A percentile compares a stretch with the other conserved stretches of the same genome.
Evolutionary conservation across 2,113 vertebrate genomes (phyloP).

Genomic region (Petrocephalus microphthalmus): DNA sequence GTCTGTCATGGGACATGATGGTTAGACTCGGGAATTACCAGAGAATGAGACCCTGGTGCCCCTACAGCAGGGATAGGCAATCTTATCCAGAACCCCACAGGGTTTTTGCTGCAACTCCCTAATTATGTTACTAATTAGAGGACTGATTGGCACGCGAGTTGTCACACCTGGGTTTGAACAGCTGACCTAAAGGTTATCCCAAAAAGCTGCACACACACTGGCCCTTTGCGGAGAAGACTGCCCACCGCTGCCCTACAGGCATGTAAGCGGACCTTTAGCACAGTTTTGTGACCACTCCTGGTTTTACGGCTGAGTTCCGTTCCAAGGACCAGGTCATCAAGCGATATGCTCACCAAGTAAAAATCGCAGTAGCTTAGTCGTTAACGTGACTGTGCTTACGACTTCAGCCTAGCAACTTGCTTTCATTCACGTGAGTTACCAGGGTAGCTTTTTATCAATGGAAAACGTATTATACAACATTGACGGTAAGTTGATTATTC

Average conservation of each 20-base stretch:
- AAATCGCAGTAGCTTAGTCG: neutral
- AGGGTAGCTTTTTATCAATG: neutral
- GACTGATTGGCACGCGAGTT: too few relatives aligned
- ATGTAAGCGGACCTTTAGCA: neutral
- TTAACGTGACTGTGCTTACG: neutral
- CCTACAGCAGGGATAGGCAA: too few relatives aligned
- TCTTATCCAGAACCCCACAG: too few relatives aligned
- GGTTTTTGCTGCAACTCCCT: too few relatives aligned
- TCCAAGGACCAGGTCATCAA: neutral
- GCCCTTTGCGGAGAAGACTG: too few relatives aligned
- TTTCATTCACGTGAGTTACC: neutral
- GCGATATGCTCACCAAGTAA: too few relatives aligned
- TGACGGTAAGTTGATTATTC: neutral
- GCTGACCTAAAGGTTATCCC: too few relatives aligned
- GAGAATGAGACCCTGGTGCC: neutral
- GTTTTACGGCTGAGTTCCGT: neutral
- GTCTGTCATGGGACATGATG: slow-evolving; percentile 51
- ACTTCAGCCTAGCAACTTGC: neutral
- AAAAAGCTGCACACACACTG: too few relatives aligned
- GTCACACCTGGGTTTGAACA: too few relatives aligned
- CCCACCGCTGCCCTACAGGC: neutral
- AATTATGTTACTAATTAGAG: too few relatives aligned
- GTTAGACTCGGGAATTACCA: neutral
- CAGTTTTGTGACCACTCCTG: neutral
- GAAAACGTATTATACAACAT: neutral